These are phyloP conservation scores for Syngnathus acus DNA, from an alignment of 2,797 vertebrate genomes.

Conservation along the genomic window DNA sequence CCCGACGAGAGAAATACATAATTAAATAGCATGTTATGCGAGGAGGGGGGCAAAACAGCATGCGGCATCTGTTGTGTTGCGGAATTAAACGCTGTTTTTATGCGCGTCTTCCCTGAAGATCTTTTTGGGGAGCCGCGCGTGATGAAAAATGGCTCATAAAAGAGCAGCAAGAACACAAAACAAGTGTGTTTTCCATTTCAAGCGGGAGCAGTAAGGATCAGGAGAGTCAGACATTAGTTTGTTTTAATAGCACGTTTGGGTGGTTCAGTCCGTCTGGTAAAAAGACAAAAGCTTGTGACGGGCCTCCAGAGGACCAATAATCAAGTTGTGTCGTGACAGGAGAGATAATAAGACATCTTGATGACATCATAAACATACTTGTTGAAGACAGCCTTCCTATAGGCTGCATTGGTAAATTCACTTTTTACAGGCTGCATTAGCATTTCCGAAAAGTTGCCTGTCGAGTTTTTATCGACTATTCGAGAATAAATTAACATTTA, in stretches of 20 bases:
- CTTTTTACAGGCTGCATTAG: conserved; percentile 8
- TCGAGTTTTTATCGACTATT: conserved; percentile 30
- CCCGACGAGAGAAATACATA: conserved; percentile 21
- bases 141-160: conserved; percentile 37
- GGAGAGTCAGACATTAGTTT: conserved; percentile 44
- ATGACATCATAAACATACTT: conserved; percentile 36
- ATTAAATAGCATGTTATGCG: conserved; percentile 31
- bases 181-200: conserved; percentile 7
- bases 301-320: conserved; percentile 45
- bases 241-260: conserved; percentile 49
- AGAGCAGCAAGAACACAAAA: conserved; percentile 10
- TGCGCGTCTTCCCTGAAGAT: conserved; percentile 16
- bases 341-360: conserved; percentile 54
- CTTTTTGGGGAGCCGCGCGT: conserved; percentile 25
- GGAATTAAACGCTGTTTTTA: conserved; percentile 20
- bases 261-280: conserved; percentile 37
- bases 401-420: conserved; percentile 29
- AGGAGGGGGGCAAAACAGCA: conserved; percentile 13
- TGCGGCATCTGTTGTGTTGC: conserved; percentile 16
- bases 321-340: conserved; percentile 47
- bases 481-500: conserved; percentile 32
- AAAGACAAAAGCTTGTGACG: conserved; percentile 39
- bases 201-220: conserved; percentile 23
- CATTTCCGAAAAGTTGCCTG: conserved; percentile 27
- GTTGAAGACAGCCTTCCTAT: conserved; percentile 38